These are phyloP conservation scores for Tragelaphus eurycerus DNA, from an alignment of 2,797 vertebrate genomes.

Conservation along the genomic window DNA sequence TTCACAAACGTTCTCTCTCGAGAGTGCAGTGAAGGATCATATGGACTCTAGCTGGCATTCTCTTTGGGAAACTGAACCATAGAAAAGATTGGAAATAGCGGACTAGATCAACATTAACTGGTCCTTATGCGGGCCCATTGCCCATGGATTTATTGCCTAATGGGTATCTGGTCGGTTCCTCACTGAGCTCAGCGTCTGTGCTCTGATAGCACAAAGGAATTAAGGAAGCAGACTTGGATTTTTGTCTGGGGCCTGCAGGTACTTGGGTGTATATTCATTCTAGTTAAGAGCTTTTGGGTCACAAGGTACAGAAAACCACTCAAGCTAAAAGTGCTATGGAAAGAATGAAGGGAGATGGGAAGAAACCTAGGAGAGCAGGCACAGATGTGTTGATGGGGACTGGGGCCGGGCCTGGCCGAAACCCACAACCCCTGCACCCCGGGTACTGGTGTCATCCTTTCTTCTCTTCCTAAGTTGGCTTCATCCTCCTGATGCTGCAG, in stretches of 20 bases:
- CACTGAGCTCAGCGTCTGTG: neutral
- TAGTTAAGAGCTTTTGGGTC: neutral
- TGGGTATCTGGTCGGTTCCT: neutral
- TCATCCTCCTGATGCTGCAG: neutral
- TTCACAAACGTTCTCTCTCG: neutral
- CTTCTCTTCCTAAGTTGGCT: neutral
- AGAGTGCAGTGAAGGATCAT: neutral
- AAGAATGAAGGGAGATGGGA: neutral
- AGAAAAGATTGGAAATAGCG: neutral
- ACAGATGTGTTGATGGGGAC: too few species aligned
- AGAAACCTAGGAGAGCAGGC: neutral
- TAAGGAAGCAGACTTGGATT: neutral
- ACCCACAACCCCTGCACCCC: accelerated
- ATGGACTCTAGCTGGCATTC: neutral
- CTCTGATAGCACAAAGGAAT: neutral
- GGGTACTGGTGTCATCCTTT: too few species aligned
- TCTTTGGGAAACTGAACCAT: neutral
- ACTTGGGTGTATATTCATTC: neutral
- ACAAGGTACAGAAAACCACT: neutral
- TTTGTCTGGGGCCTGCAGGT: neutral
- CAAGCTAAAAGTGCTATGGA: neutral
- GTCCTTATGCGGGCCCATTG: neutral
- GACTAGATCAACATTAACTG: neutral
- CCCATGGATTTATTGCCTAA: neutral
- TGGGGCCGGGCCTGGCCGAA: neutral